Conservation (phyloP, 2,113 vertebrate genomes). For the Setophaga petechia region DNA sequence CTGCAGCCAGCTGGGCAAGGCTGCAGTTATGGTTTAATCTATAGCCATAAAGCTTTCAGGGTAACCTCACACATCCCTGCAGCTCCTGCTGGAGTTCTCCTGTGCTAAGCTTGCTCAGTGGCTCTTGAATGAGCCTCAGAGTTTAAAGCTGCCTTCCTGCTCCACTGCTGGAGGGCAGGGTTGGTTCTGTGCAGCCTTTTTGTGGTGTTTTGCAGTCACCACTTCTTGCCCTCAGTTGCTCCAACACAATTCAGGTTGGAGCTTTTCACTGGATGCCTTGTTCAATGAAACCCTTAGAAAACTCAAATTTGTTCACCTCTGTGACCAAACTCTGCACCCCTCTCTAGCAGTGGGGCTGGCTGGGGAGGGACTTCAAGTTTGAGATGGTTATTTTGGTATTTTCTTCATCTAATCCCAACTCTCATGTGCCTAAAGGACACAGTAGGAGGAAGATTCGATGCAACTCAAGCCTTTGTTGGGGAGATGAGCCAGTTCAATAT, state of each 20-base stretch:
- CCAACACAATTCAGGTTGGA: background rate
- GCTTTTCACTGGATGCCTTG: background rate
- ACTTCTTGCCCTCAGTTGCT: background rate
- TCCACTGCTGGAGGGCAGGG: background rate
- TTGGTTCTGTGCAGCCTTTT: background rate
- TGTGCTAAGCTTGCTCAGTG: background rate
- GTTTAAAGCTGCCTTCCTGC: background rate
- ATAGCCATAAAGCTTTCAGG: background rate
- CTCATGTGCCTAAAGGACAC: constrained; percentile 83
- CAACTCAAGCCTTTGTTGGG: constrained; percentile 97
- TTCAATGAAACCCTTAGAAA: background rate
- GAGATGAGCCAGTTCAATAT: constrained; percentile 99
- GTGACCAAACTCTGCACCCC: background rate
- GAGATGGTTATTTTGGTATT: background rate
- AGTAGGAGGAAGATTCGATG: constrained; percentile 93
- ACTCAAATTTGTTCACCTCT: background rate
- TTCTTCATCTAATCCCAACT: background rate
- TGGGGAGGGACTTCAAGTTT: background rate
- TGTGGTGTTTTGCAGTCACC: background rate
- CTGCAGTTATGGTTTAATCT: background rate
- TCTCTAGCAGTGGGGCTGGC: background rate
- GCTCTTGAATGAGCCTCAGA: background rate
- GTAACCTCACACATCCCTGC: background rate
- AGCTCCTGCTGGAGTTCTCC: background rate
- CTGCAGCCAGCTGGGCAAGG: background rate